phyloP scores from a whole-genome alignment of 2,113 vertebrate genomes.

The Apistogramma diplotaenia region DNA sequence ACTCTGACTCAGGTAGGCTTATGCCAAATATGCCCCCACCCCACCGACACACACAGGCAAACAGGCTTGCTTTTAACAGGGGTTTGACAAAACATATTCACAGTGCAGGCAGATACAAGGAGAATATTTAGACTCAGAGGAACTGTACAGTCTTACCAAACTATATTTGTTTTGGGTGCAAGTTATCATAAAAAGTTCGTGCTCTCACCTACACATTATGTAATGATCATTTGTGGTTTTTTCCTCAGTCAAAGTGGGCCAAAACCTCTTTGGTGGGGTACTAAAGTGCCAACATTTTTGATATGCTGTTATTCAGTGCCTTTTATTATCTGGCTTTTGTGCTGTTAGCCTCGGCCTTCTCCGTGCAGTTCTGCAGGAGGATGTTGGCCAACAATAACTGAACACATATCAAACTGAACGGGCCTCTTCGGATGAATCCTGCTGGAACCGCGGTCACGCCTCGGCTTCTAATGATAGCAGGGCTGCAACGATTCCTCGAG shows the following conservation, averaged over 20 bases:
- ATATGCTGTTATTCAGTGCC: neutral
- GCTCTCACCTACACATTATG: neutral
- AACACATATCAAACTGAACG: neutral
- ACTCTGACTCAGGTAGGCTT: slow-evolving; percentile 58
- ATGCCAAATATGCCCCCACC: slow-evolving; percentile 43
- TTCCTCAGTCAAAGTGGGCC: neutral
- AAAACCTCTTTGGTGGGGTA: neutral
- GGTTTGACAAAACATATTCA: slow-evolving; percentile 60
- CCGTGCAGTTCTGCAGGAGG: neutral
- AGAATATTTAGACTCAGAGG: slow-evolving; percentile 24
- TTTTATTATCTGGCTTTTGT: neutral
- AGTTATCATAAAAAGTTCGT: neutral
- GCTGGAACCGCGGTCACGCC: too few species aligned
- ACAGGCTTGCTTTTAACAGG: slow-evolving; percentile 41
- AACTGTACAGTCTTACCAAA: neutral
- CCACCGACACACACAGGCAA: neutral
- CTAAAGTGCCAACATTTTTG: neutral
- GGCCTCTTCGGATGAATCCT: neutral
- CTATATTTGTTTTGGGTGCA: neutral
- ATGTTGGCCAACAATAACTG: neutral
- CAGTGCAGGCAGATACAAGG: slow-evolving; percentile 45
- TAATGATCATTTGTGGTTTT: neutral
- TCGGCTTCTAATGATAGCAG: too few species aligned
- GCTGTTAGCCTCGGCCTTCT: neutral
- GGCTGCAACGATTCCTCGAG: too few species aligned